These are phyloP conservation scores for Acronicta aceris DNA, from an alignment of 2,888 invertebrate species.

Conservation along the genomic window DNA sequence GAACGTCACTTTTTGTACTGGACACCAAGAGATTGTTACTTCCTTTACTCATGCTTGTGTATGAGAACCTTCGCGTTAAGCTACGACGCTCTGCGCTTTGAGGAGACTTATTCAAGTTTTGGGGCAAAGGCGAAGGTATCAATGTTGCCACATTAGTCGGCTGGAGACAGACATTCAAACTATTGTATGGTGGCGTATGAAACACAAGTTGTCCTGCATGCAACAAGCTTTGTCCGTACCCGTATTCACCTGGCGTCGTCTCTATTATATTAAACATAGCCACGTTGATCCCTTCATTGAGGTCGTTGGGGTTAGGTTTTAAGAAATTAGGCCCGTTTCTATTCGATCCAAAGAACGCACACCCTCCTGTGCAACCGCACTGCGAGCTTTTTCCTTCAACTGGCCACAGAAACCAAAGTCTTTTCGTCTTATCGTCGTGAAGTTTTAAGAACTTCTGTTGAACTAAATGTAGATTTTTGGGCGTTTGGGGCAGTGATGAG, in stretches of 20 bases:
- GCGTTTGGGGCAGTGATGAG: slow-evolving; percentile 93
- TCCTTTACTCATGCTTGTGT: slow-evolving; percentile 84
- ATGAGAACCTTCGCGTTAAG: slow-evolving; percentile 85
- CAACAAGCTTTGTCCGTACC: slow-evolving; percentile 98
- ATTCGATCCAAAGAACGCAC: slow-evolving; percentile 97
- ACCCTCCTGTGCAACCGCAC: slow-evolving; percentile 99
- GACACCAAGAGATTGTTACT: slow-evolving; percentile 81
- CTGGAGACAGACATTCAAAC: slow-evolving; percentile 93
- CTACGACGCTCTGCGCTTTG: slow-evolving; percentile 80
- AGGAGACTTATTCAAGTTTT: slow-evolving; percentile 79
- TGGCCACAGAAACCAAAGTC: slow-evolving; percentile 98
- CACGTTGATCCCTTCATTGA: slow-evolving; percentile 94
- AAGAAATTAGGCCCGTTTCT: slow-evolving; percentile 96
- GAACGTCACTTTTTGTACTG: slow-evolving; percentile 91
- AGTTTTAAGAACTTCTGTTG: slow-evolving; percentile 95
- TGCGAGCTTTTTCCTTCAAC: slow-evolving; percentile 91
- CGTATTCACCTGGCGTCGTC: slow-evolving; percentile 94
- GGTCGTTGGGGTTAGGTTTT: slow-evolving; percentile 94
- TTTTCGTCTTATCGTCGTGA: slow-evolving; percentile 95
- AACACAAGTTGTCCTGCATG: slow-evolving; percentile 96
- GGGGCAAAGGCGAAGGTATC: slow-evolving; percentile 83
- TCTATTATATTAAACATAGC: slow-evolving; percentile 93
- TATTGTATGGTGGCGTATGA: slow-evolving; percentile 96
- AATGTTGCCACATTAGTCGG: slow-evolving; percentile 88
- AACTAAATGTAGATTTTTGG: slow-evolving; percentile 93